Conservation (phyloP, 2,113 vertebrate genomes). For the Hystrix brachyura region DNA sequence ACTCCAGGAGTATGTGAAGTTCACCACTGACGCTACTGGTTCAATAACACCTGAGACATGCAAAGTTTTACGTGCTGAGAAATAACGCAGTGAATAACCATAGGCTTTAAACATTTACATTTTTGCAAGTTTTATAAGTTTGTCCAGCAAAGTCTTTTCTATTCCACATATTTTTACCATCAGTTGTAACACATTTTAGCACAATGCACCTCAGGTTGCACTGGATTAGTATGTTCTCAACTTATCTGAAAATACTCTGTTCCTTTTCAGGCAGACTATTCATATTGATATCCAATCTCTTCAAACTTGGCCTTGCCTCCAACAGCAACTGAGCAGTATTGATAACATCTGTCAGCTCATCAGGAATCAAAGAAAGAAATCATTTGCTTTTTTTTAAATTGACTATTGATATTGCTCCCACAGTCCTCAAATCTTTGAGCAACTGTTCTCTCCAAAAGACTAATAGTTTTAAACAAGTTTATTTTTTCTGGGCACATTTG, state of each 20-base stretch:
- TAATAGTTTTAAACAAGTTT: conserved; percentile 56
- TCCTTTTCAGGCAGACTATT: neutral
- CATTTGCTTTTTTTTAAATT: conserved; percentile 46
- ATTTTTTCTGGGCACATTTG: conserved; percentile 52
- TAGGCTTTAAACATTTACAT: neutral
- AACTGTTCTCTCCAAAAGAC: conserved; percentile 45
- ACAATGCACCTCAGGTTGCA: neutral
- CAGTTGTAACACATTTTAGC: neutral
- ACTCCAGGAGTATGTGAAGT: neutral
- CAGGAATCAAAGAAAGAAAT: conserved; percentile 50
- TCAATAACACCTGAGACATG: neutral
- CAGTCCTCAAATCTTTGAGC: neutral
- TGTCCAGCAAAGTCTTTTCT: neutral
- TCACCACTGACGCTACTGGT: neutral
- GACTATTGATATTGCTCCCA: neutral
- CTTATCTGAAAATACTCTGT: neutral
- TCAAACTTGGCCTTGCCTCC: neutral
- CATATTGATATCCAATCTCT: neutral
- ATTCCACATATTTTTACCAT: neutral
- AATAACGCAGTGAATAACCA: neutral
- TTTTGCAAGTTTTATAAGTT: neutral
- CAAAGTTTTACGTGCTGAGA: neutral
- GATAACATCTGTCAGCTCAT: conserved; percentile 43
- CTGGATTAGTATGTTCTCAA: conserved; percentile 19
- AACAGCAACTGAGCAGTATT: neutral